phyloP scores from a whole-genome alignment of 1,140 invertebrate species.

The Cepaea nemoralis region DNA sequence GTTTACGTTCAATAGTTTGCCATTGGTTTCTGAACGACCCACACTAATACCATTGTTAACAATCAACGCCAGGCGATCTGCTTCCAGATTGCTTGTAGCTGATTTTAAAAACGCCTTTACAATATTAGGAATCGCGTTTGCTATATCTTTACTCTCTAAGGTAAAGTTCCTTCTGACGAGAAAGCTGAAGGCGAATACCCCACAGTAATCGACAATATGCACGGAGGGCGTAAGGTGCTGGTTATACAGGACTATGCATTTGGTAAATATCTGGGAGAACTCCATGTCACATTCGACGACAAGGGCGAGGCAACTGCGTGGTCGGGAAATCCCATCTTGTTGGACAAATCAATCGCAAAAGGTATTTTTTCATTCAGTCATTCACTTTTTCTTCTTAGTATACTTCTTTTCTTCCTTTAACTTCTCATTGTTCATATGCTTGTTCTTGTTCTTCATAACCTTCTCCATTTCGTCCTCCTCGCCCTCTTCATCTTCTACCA shows the following conservation, averaged over 20 bases:
- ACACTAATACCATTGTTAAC: too few species aligned
- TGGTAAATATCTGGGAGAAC: conserved; percentile 89
- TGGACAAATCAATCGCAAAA: conserved; percentile 77
- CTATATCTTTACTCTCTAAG: not conserved
- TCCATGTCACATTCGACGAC: conserved; percentile 81
- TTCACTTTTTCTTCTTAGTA: not conserved
- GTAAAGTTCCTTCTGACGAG: conserved; percentile 71
- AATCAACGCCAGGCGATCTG: too few species aligned
- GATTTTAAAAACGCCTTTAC: too few species aligned
- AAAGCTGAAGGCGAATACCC: conserved; percentile 83
- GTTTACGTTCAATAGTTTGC: too few species aligned
- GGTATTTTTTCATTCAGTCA: conserved; percentile 49
- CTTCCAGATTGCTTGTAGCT: too few species aligned
- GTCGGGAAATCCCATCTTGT: conserved; percentile 85
- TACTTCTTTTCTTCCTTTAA: not conserved
- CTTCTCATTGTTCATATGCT: not conserved
- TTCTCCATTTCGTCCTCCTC: not conserved
- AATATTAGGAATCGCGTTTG: too few species aligned
- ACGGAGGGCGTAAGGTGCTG: conserved; percentile 81
- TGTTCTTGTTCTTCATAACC: not conserved
- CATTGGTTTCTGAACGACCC: too few species aligned
- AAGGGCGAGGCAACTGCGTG: conserved; percentile 80
- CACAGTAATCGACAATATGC: conserved; percentile 76
- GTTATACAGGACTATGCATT: conserved; percentile 93
- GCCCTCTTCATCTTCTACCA: not conserved